Percentiles rank a stretch among this genome's conserved stretches.
Evolutionary conservation across 2,113 vertebrate species (phyloP).

Genomic region (Papio anubis): DNA sequence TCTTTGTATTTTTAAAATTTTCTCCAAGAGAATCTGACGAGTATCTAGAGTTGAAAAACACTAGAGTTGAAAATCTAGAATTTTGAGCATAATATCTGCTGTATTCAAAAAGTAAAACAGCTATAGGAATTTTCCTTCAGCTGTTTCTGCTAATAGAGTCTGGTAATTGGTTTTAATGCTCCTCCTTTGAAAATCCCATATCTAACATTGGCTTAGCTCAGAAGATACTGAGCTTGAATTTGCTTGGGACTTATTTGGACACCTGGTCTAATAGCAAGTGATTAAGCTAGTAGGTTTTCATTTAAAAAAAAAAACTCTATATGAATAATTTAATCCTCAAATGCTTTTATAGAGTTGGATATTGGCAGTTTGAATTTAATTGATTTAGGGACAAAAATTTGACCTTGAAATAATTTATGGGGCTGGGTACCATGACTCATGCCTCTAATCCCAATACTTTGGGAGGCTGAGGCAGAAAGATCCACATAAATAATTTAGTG

Average conservation of each 20-base stretch:
- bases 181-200: neutral
- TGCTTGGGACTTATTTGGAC: neutral
- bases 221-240: neutral
- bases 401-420: neutral
- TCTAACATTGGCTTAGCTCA: neutral
- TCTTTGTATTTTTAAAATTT: neutral
- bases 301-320: neutral
- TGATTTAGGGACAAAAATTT: neutral
- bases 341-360: neutral
- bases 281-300: neutral
- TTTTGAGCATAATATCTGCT: neutral
- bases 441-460: too few species aligned
- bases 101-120: neutral
- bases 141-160: neutral
- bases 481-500: neutral
- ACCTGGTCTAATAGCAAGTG: neutral
- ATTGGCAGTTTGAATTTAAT: neutral
- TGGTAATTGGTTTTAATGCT: neutral
- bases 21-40: neutral
- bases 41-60: neutral
- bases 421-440: too few species aligned
- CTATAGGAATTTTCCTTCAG: neutral
- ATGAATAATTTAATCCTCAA: neutral
- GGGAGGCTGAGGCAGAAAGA: too few species aligned
- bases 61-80: neutral